phyloP scores from a whole-genome alignment of 2,797 vertebrate species.

The Crenuchus spilurus region DNA sequence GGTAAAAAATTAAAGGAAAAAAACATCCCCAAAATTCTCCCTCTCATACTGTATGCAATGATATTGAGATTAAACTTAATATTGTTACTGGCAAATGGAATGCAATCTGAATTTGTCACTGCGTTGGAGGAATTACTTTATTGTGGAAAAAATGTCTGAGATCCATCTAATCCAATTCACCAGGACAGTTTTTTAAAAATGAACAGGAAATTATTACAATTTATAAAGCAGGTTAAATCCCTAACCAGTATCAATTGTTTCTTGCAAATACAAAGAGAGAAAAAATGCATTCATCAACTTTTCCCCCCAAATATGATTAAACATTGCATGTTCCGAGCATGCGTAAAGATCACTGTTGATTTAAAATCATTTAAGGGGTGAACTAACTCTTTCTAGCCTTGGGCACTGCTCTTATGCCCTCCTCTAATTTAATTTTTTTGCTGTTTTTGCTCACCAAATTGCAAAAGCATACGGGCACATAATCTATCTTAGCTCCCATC shows the following conservation, averaged over 20 bases:
- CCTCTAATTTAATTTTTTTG: slow-evolving; percentile 57
- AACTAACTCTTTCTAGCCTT: slow-evolving; percentile 40
- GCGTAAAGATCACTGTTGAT: slow-evolving; percentile 4
- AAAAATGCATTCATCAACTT: neutral
- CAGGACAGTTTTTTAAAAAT: slow-evolving; percentile 56
- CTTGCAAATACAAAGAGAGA: neutral
- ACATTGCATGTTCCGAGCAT: neutral
- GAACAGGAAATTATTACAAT: slow-evolving; percentile 58
- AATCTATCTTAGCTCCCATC: slow-evolving; percentile 68
- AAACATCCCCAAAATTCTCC: slow-evolving; percentile 77
- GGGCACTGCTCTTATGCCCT: slow-evolving; percentile 16
- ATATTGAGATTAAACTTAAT: slow-evolving; percentile 79
- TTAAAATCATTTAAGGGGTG: neutral
- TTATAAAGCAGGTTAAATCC: slow-evolving; percentile 45
- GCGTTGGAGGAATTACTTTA: slow-evolving; percentile 59
- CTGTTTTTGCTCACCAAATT: slow-evolving; percentile 59
- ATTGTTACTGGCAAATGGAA: slow-evolving; percentile 75
- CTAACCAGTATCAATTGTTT: slow-evolving; percentile 44
- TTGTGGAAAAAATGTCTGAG: slow-evolving; percentile 65
- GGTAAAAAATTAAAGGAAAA: slow-evolving; percentile 48
- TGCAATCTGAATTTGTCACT: slow-evolving; percentile 65
- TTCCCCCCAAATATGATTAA: neutral
- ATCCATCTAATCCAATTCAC: slow-evolving; percentile 56
- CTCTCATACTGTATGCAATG: slow-evolving; percentile 72
- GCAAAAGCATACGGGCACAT: slow-evolving; percentile 67